Evolutionary conservation across 1,140 invertebrate species (phyloP).

Genomic region (Heliconius congener): DNA sequence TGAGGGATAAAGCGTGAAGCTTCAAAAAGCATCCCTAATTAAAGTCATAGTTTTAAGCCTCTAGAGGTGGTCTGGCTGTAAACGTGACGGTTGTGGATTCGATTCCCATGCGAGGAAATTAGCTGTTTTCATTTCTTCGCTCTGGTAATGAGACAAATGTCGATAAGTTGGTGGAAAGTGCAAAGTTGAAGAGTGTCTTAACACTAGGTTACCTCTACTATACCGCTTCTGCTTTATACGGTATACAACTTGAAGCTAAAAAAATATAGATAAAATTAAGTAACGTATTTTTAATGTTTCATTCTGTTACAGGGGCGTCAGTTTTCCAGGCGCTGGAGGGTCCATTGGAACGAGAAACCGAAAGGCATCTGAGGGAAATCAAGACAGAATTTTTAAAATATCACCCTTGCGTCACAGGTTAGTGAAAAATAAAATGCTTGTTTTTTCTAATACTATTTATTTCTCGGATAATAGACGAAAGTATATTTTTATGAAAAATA

Average conservation of each 20-base stretch:
- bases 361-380: constrained; percentile 80
- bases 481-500: too few species aligned
- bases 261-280: neutral
- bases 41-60: too few species aligned
- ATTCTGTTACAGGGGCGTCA: constrained; percentile 82
- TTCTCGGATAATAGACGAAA: too few species aligned
- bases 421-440: neutral
- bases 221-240: neutral
- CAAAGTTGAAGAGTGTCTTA: neutral
- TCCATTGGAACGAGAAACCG: constrained; percentile 83
- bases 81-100: too few species aligned
- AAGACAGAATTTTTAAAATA: constrained; percentile 83
- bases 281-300: neutral
- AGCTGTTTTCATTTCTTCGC: too few species aligned
- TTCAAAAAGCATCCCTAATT: too few species aligned
- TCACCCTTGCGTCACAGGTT: constrained; percentile 85
- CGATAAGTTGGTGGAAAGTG: neutral
- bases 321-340: constrained; percentile 88
- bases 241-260: neutral
- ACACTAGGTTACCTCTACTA: neutral
- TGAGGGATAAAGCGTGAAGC: too few species aligned
- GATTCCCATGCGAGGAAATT: too few species aligned
- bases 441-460: too few species aligned
- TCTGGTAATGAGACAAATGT: too few species aligned
- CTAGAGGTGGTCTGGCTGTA: too few species aligned